Conservation (phyloP, 2,888 invertebrate species). For the Drosophila ochracea region DNA sequence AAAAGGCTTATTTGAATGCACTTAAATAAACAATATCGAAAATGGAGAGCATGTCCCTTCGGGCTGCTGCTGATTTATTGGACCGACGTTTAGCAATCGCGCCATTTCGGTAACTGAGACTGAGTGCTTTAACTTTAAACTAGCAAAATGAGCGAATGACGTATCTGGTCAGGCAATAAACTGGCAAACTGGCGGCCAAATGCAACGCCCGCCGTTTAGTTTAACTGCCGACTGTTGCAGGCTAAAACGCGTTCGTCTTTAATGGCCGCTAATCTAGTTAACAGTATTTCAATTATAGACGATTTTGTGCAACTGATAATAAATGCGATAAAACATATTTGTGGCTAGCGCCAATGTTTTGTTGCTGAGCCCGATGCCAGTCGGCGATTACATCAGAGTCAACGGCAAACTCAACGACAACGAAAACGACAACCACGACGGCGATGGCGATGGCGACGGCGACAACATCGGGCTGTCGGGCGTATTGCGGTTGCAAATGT, state of each 20-base stretch:
- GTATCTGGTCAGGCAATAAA: constrained; percentile 54
- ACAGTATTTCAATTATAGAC: constrained; percentile 80
- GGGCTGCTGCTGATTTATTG: constrained; percentile 68
- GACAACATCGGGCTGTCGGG: constrained; percentile 37
- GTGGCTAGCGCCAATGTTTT: constrained; percentile 51
- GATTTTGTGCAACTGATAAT: constrained; percentile 78
- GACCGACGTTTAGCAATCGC: constrained; percentile 38
- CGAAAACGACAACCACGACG: not conserved
- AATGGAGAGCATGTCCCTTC: constrained; percentile 69
- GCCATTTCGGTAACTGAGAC: constrained; percentile 56
- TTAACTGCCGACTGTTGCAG: constrained; percentile 19
- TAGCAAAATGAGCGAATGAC: constrained; percentile 37
- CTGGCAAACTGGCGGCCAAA: constrained; percentile 43
- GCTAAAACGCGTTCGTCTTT: constrained; percentile 62
- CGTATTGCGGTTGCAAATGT: constrained; percentile 79
- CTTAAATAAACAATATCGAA: constrained; percentile 71
- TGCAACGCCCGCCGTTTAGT: constrained; percentile 51
- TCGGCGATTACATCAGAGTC: constrained; percentile 65
- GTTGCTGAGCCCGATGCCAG: constrained; percentile 45
- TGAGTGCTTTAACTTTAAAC: constrained; percentile 28
- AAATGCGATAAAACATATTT: constrained; percentile 79
- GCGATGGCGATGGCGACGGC: not conserved
- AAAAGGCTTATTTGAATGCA: constrained; percentile 69
- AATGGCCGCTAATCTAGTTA: constrained; percentile 79
- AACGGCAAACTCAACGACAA: constrained; percentile 8